Percentiles rank a stretch among this genome's conserved stretches.
Evolutionary conservation across 2,797 vertebrate species (phyloP).

Genomic region (Pseudotriccus pelzelni): DNA sequence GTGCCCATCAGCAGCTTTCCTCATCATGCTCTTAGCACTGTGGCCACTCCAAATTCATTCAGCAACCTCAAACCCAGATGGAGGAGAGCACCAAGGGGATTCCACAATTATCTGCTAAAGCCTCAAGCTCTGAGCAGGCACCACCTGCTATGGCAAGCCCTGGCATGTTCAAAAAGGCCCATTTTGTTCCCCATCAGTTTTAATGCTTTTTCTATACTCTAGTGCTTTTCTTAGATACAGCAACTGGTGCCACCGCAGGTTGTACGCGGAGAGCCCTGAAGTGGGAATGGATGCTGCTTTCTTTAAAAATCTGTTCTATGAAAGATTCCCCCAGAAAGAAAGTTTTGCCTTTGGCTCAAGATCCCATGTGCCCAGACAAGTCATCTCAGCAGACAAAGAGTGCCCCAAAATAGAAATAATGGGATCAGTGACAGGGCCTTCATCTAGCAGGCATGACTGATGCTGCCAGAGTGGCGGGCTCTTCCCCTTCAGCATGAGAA

Average conservation of each 20-base stretch:
- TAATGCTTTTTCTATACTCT: neutral
- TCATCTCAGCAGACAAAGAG: neutral
- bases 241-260: neutral
- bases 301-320: neutral
- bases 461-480: accelerated
- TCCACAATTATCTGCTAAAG: neutral
- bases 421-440: neutral
- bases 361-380: neutral
- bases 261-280: neutral
- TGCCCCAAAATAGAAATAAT: neutral
- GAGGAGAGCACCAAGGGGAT: neutral
- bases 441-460: neutral
- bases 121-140: neutral
- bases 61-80: neutral
- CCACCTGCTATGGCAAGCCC: neutral
- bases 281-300: neutral
- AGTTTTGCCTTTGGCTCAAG: neutral
- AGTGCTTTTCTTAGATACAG: neutral
- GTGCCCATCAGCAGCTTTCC: neutral
- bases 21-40: neutral
- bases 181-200: neutral
- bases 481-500: conserved; percentile 16
- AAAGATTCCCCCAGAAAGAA: neutral
- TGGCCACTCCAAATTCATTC: neutral
- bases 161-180: neutral